A percentile compares a stretch with the other conserved stretches of the same genome.
These are phyloP conservation scores for Phyto melanocephala DNA, from an alignment of 2,888 invertebrate species.

Conservation along the genomic window DNA sequence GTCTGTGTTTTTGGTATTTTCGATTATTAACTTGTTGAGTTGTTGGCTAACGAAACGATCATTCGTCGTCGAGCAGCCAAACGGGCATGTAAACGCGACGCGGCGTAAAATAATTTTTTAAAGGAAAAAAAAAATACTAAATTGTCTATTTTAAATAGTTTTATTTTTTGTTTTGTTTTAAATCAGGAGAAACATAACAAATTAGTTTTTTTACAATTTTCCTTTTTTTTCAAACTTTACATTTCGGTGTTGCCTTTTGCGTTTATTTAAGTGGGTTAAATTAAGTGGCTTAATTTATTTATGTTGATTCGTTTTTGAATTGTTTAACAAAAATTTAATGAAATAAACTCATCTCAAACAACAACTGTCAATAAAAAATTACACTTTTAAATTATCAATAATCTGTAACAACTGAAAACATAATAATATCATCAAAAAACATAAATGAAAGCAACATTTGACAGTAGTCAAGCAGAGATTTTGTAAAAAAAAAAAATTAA, in stretches of 20 bases:
- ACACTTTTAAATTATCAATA: conserved; percentile 12
- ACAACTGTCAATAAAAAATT: conserved; percentile 14
- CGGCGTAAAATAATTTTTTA: conserved; percentile 9
- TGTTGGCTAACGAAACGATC: conserved; percentile 52
- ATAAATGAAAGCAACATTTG: not conserved
- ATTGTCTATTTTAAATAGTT: not conserved
- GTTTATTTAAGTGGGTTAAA: conserved; percentile 4
- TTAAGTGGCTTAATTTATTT: conserved; percentile 39
- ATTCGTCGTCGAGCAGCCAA: conserved; percentile 59
- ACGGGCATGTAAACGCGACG: conserved; percentile 45
- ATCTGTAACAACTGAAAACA: not conserved
- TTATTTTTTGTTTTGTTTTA: conserved; percentile 37
- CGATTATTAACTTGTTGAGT: conserved; percentile 52
- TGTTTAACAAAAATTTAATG: not conserved
- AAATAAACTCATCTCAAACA: not conserved
- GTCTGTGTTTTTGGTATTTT: conserved; percentile 22
- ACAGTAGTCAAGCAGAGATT: not conserved
- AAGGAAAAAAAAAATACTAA: not conserved
- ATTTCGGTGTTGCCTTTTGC: conserved; percentile 1
- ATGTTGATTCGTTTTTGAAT: conserved; percentile 5
- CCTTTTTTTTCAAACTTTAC: not conserved
- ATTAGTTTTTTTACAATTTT: not conserved
- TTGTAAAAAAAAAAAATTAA: not conserved
- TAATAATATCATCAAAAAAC: not conserved
- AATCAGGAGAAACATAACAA: conserved; percentile 30